Conservation (phyloP, 1,140 invertebrate genomes). For the Drosophila kepulauana region DNA sequence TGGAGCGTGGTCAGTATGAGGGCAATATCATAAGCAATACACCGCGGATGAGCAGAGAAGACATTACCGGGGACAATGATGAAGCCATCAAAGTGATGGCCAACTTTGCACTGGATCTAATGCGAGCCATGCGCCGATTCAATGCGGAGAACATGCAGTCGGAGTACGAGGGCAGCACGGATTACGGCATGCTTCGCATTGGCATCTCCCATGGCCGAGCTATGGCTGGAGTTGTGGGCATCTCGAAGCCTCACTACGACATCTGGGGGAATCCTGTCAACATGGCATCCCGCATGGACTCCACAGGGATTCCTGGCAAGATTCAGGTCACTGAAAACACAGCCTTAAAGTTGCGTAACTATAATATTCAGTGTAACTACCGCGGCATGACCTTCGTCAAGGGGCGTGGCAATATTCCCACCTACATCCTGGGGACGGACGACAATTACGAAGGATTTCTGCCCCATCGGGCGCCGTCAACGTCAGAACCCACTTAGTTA, state of each 20-base stretch:
- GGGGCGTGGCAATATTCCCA: constrained; percentile 90
- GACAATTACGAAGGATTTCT: constrained; percentile 86
- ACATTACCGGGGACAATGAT: constrained; percentile 40
- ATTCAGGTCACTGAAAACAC: constrained; percentile 93
- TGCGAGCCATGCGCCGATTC: constrained; percentile 76
- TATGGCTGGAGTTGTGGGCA: constrained; percentile 96
- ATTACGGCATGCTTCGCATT: constrained; percentile 86
- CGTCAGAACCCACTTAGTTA: constrained; percentile 37
- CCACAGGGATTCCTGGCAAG: constrained; percentile 90
- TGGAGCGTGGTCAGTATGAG: constrained; percentile 71
- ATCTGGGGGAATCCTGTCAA: constrained; percentile 98
- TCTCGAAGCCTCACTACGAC: constrained; percentile 92
- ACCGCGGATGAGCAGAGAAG: constrained; percentile 35
- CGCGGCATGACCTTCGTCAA: constrained; percentile 91
- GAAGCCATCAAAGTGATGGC: constrained; percentile 87
- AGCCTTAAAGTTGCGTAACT: constrained; percentile 89
- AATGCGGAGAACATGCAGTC: constrained; percentile 81
- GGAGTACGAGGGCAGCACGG: constrained; percentile 85
- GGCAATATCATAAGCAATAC: constrained; percentile 54
- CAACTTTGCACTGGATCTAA: constrained; percentile 86
- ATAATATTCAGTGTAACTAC: constrained; percentile 89
- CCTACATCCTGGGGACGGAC: constrained; percentile 90
- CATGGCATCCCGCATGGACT: constrained; percentile 97
- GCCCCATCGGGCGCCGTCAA: constrained; percentile 48
- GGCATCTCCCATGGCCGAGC: constrained; percentile 93